Evolutionary conservation across 2,113 vertebrate species (phyloP).

Genomic region (Rattus rattus): DNA sequence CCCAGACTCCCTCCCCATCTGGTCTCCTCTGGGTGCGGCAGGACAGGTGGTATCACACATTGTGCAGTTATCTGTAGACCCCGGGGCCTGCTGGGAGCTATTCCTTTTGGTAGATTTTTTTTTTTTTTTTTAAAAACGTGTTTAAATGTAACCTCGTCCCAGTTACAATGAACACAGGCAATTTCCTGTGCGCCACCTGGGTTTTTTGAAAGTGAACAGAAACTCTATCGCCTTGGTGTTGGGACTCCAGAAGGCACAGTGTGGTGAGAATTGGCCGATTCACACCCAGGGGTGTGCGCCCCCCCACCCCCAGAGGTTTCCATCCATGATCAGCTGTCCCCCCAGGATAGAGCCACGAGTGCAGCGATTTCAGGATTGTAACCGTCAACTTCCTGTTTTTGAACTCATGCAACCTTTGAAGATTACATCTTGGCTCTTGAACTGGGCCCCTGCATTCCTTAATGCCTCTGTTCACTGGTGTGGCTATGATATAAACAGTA

Average conservation of each 20-base stretch:
- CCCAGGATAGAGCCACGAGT: conserved; percentile 13
- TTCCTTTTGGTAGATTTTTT: neutral
- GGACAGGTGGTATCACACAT: too few species aligned
- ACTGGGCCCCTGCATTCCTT: conserved; percentile 31
- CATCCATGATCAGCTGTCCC: neutral
- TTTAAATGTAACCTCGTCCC: conserved; percentile 43
- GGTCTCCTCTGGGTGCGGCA: neutral
- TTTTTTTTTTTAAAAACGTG: neutral
- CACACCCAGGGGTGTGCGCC: neutral
- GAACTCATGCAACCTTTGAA: conserved; percentile 61
- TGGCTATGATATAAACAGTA: neutral
- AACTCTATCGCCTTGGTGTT: neutral
- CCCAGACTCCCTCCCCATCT: neutral
- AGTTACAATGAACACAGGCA: neutral
- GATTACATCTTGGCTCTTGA: conserved; percentile 64
- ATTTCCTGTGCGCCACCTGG: conserved; percentile 35
- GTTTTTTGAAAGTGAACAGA: conserved; percentile 41
- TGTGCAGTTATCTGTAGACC: neutral
- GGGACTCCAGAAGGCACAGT: conserved; percentile 36
- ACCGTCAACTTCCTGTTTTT: conserved; percentile 62
- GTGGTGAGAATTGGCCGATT: neutral
- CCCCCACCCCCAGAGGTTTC: neutral
- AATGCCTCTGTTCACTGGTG: neutral
- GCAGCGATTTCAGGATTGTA: conserved; percentile 49
- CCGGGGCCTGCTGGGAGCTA: neutral